Base-by-base conservation (phyloP, 64 coral and sea anemone genomes). In the Stichodactyla mertensii region DNA sequence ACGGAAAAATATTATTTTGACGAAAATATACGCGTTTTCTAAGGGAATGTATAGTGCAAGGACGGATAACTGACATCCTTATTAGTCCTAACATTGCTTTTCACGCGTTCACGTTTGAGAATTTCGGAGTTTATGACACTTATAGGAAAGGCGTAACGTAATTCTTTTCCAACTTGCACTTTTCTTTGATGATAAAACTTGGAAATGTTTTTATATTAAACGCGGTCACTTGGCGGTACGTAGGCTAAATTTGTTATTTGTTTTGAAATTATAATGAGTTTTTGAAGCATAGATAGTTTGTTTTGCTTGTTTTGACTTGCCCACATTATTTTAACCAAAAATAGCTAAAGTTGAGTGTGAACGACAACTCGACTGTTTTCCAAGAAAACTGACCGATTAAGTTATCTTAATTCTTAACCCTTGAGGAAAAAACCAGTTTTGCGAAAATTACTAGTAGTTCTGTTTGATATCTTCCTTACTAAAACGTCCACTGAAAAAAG, bases 231-330 rank as follows among this genome's bases (percentile, higher is more conserved):
- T 27, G 27, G 22, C 69, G 24, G n/a, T 74, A 27, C 27, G 26
- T 9, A 26, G 24, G 23, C 69, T 74, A 74, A 74, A 28, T 36
- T 74, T 74, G 69, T 31, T 74, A n/a, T 74, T 74, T 74, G 69
- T 74, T 31, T 74, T 74, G 69, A 74, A 27, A 74, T 74, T 74
- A n/a, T 74, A 74, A 74, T 74, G 26, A 74, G 26, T 26, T 31
- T 74, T 74, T 74, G 69, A 74, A 27, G 26, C 62, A 66, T 66
- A 74, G n/a, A 74, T 28, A 74, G 69, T 31, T 74, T 31, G 24
- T 74, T 74, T 74, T 36, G 24, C 69, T 0, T 74, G 69, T 74
- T 74, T 27, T 74, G 69, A 13, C 69, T n/a, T 31, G 23, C 13
- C 9, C 27, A 26, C 24, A 74, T 74, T 27, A 19, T 31, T 74